Base-by-base conservation (phyloP, 2,797 vertebrate genomes). In the Dipus sagitta region DNA sequence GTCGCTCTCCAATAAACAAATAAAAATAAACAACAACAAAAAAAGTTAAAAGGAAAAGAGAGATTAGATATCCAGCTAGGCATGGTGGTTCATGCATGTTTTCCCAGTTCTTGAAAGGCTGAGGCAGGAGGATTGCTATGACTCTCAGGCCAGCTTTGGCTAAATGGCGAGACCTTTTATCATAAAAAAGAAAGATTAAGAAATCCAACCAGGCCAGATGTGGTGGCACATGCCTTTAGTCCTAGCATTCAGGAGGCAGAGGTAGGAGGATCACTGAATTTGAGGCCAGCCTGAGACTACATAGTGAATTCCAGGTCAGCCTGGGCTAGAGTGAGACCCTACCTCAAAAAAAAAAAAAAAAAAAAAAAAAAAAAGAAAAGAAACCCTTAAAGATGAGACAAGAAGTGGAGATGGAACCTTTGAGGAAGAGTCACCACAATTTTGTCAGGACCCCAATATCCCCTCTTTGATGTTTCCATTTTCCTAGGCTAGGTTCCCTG, bases 361-460 rank as follows among this genome's bases (percentile, higher is more conserved):
- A 67, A 67, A 28, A 8, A 12, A 4, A 26, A 30, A 5, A 30
- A 67, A 28, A 30, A 24, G 10, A 24, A 65, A 24, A 65, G 62
- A 64, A 23, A 64, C 60, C 60, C 38, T 54, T 54, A 54, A 11
- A 14, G 67, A 42, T 10, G 2, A 88, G 64, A 71, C 32, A 87
- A 90, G 21, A 81, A 47, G 76, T 26, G 58, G 28, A 90, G 38
- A 72, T 68, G 95, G 72, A 84, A 42, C 12, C 74, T 87, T 13
- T 84, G 70, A 86, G 70, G 47, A 71, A 75, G 0, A 47, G 80
- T 38, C 38, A 71, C 64, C 1, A 26, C 77, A 18, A 91, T 38
- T 62, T 54, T 88, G 71, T 65, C 30, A 86, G 76, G 74, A 42
- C 28, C 60, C 32, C 26, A 24, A 78, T 18, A 67, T n/a, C 72